These are phyloP conservation scores for Gymnothorax reevesii DNA, from an alignment of 2,797 vertebrate species.

Conservation along the genomic window DNA sequence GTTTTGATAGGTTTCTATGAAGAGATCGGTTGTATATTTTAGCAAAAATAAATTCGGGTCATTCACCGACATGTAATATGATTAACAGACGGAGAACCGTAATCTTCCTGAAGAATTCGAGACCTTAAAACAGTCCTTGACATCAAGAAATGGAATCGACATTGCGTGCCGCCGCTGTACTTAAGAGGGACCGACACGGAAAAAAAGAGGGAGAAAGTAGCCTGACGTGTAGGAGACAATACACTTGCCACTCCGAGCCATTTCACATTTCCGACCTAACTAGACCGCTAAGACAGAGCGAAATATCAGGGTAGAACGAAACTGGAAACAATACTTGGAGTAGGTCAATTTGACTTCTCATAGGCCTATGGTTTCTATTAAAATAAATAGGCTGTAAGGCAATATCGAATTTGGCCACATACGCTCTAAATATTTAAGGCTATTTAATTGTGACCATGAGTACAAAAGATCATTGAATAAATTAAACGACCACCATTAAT, in stretches of 20 bases:
- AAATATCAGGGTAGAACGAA: background rate
- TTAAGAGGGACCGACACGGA: background rate
- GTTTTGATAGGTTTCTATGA: background rate
- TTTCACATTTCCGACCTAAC: constrained; percentile 1
- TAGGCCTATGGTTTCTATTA: background rate
- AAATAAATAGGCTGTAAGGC: background rate
- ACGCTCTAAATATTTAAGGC: too few species aligned
- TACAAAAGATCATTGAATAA: background rate
- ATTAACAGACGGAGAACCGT: background rate
- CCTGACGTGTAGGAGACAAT: background rate
- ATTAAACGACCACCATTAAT: constrained; percentile 50
- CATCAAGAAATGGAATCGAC: background rate
- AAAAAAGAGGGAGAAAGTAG: background rate
- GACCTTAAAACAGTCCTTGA: background rate
- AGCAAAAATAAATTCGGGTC: background rate
- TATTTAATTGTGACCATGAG: background rate
- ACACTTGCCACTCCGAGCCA: background rate
- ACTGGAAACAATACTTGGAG: background rate
- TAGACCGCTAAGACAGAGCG: background rate
- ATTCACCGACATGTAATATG: background rate
- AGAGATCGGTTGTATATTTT: background rate
- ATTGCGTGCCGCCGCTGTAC: background rate
- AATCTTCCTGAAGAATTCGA: background rate
- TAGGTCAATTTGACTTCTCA: background rate
- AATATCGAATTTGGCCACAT: background rate